These are phyloP conservation scores for Hirundo rustica DNA, from an alignment of 2,797 vertebrate species.

Conservation along the genomic window DNA sequence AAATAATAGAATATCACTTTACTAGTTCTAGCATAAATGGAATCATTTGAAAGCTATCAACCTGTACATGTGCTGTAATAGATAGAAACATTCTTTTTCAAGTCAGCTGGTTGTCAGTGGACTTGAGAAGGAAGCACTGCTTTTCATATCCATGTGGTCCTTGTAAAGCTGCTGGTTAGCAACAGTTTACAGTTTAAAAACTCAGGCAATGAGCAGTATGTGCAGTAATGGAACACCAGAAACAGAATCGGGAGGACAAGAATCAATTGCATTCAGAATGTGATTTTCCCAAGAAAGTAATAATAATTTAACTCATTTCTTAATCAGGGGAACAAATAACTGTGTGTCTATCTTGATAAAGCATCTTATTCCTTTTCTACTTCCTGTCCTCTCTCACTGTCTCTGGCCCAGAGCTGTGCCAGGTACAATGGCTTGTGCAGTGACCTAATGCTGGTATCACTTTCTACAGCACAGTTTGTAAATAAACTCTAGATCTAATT, in stretches of 20 bases:
- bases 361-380: not conserved
- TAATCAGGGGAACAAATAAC: not conserved
- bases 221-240: not conserved
- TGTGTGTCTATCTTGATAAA: not conserved
- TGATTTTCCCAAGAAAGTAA: not conserved
- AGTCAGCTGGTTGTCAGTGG: not conserved
- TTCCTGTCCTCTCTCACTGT: not conserved
- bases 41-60: not conserved
- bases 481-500: not conserved
- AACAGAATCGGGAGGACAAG: not conserved
- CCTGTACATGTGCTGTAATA: not conserved
- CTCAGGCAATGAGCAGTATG: not conserved
- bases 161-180: not conserved
- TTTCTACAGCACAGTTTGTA: not conserved
- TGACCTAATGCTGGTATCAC: not conserved
- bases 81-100: not conserved
- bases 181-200: not conserved
- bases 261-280: not conserved
- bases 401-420: not conserved
- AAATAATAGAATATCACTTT: slow-evolving; percentile 20
- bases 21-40: not conserved
- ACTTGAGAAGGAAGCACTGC: not conserved
- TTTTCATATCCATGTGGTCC: not conserved
- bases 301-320: not conserved
- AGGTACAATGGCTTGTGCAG: not conserved